These are phyloP conservation scores for Synergus itoensis DNA, from an alignment of 2,888 invertebrate species.

Conservation along the genomic window DNA sequence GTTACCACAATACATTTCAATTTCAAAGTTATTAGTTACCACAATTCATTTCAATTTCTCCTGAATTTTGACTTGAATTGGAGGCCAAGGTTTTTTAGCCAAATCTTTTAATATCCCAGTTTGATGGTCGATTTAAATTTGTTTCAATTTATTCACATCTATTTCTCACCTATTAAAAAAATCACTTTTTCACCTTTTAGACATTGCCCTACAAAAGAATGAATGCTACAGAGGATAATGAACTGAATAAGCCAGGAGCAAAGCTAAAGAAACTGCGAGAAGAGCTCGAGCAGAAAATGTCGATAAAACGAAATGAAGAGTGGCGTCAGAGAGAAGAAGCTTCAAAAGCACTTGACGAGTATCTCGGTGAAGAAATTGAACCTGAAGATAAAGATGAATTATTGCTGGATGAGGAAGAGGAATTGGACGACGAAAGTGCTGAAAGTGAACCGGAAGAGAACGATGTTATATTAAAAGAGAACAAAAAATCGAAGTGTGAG, in stretches of 20 bases:
- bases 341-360: conserved; percentile 71
- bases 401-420: conserved; percentile 63
- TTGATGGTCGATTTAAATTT: no score
- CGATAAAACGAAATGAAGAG: conserved; percentile 84
- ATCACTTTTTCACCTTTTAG: conserved; percentile 35
- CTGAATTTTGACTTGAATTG: no score
- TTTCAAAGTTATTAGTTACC: conserved; percentile 40
- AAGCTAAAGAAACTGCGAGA: conserved; percentile 85
- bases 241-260: conserved; percentile 83
- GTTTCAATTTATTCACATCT: no score
- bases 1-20: background rate
- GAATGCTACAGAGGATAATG: conserved; percentile 58
- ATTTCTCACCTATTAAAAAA: no score
- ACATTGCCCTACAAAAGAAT: conserved; percentile 58
- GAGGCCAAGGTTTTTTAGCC: no score
- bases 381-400: conserved; percentile 59
- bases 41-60: no score
- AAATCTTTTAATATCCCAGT: no score
- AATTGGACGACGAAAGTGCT: conserved; percentile 60
- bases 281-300: conserved; percentile 86
- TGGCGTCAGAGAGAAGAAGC: conserved; percentile 80
- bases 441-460: conserved; percentile 65
- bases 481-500: conserved; percentile 64
- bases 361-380: conserved; percentile 71
- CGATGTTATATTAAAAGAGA: conserved; percentile 62